Conservation (phyloP, 2,888 invertebrate genomes). For the Oscheius sp. region DNA sequence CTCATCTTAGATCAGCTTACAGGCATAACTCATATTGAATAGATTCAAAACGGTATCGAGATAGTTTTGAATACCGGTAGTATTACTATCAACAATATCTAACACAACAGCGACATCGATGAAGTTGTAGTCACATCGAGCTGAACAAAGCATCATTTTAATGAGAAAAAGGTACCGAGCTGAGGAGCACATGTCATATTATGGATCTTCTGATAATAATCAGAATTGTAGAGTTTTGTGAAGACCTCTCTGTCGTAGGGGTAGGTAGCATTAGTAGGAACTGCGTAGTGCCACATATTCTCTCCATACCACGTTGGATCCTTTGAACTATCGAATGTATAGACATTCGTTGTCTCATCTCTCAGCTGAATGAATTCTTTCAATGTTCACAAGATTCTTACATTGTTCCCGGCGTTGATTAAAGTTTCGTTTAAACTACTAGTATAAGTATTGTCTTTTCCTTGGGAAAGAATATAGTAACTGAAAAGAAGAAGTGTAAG, state of each 20-base stretch:
- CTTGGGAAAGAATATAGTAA: too few species aligned
- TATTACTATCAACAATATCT: background rate
- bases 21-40: background rate
- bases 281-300: background rate
- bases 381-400: background rate
- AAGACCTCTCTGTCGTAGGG: too few species aligned
- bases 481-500: background rate
- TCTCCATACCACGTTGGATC: background rate
- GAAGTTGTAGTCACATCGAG: slow-evolving; percentile 11
- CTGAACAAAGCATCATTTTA: background rate
- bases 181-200: too few species aligned
- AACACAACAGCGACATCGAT: slow-evolving; percentile 4
- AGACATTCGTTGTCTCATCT: background rate
- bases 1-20: background rate
- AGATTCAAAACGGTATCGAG: background rate
- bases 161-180: too few species aligned
- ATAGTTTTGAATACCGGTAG: background rate
- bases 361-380: background rate
- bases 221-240: too few species aligned
- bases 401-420: background rate
- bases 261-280: background rate
- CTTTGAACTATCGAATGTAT: background rate
- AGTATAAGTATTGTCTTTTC: too few species aligned
- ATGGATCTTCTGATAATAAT: too few species aligned
- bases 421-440: too few species aligned